Evolutionary conservation across 1,140 invertebrate species (phyloP).

Genomic region (Phymastichus coffea): DNA sequence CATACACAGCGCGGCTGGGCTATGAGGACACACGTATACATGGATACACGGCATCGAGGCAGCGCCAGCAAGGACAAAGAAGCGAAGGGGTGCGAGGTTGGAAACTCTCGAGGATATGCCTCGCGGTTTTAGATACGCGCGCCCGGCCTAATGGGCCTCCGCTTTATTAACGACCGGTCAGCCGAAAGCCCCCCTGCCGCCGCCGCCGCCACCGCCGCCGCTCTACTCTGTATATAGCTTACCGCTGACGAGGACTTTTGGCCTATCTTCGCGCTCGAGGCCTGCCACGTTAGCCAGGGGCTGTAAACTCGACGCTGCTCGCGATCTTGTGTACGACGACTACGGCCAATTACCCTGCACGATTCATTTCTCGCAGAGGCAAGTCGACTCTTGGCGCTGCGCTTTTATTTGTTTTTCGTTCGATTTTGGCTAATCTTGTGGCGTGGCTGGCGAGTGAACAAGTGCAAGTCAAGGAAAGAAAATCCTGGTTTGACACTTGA

Average conservation of each 20-base stretch:
- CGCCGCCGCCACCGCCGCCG: not conserved
- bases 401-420: no score
- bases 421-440: no score
- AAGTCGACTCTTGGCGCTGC: no score
- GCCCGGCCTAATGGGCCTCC: conserved; percentile 45
- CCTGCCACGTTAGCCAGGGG: no score
- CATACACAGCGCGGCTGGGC: conserved; percentile 43
- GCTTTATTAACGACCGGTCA: conserved; percentile 58
- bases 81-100: conserved; percentile 39
- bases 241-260: not conserved
- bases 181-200: conserved; percentile 30
- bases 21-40: conserved; percentile 44
- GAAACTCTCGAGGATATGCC: conserved; percentile 48
- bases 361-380: no score
- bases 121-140: conserved; percentile 41
- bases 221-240: not conserved
- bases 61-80: conserved; percentile 3
- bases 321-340: not conserved
- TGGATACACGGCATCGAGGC: not conserved
- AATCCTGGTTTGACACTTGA: no score
- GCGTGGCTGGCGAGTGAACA: no score
- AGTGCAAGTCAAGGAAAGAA: no score
- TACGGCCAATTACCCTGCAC: not conserved
- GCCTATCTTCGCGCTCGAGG: no score
- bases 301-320: not conserved